Evolutionary conservation across 2,797 vertebrate genomes (phyloP), one percentile per base, ranked within the genome.

Genomic region (Intellagama lesueurii): DNA sequence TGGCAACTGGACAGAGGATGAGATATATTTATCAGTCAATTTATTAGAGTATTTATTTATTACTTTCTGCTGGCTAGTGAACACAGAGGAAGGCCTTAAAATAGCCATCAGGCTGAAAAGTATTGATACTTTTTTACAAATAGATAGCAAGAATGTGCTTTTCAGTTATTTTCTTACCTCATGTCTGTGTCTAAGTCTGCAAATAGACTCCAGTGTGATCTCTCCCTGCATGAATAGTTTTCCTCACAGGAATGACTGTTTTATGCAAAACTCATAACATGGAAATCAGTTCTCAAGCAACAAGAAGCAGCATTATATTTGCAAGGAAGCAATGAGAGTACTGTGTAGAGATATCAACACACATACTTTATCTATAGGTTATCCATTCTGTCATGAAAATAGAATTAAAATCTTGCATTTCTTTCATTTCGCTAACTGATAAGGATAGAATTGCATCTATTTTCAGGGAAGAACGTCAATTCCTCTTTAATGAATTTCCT

Each of bases 401-500:
- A 81, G 72, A 94, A 81, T 91, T 86, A 92, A 92, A 94, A 93
- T 80, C 91, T 81, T 93, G 90, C 78, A 91, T 93, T 93, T 92
- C 93, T 85, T 93, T 94, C 94, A 94, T 95, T 96, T 95, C 93
- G 95, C 92, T 91, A 75, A 92, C 94, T 96, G 96, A 95, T 96
- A 94, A 95, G 95, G 97, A 97, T 96, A 86, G 94, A 93, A 93
- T 92, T 93, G 88, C 14, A 17, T 92, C 32, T 92, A 94, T 91
- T 92, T 92, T 95, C 93, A 91, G 95, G 96, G 94, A 96, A 97
- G 91, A 93, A 95, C 95, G 94, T 97, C 96, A 96, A 91, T 97
- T 96, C 90, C 96, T 95, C 95, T 96, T 95, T 96, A 96, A 96
- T 96, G 92, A 93, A 95, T 96, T 97, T 98, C 97, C 97, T 97